Base-by-base conservation (phyloP, 2,888 invertebrate genomes). In the Ophion costatus region DNA sequence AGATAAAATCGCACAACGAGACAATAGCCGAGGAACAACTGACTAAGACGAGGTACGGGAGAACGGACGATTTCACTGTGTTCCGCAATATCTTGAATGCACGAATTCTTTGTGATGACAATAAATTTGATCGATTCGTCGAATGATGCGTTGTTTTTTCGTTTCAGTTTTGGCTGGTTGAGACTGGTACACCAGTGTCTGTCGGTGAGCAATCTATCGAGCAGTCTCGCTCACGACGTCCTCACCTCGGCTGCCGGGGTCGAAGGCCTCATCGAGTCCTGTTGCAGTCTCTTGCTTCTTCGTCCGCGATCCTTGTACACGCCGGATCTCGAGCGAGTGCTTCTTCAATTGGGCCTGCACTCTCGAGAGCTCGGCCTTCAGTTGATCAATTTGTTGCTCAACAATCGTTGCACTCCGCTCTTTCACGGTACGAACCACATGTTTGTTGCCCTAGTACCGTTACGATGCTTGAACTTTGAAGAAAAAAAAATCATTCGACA, bases 121-220 rank as follows among this genome's bases (percentile, higher is more conserved):
- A 17, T 29, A 38, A 66, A 63, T 4, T 11, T 29, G 51, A 51
- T 45, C 17, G 5, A 77, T 74, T 79, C 56, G 17, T 11, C 9
- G 17, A 67, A 64, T 75, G 33, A 57, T 56, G 69, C 83, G 73
- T 66, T n/a, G 64, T 66, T 84, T 71, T 71, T 69, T 82, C 85
- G 82, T 80, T 83, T 24, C 90, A 97, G 97, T 93, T 95, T 97
- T 91, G 97, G 97, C 85, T 98, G 98, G 98, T 95, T 98, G 87
- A 95, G 97, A 86, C 95, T 98, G 86, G 94, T 98, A 64, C 96
- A 97, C 88, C 97, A 97, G 90, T 98, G 98, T 91, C 95, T 97
- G 86, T 96, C 96, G 73, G 91, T 91, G 66, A 91, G 92, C 86
- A 91, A 91, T 70, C 83, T 91, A 79, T 93, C 93, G 87, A 88